Base-by-base conservation (phyloP, 2,797 vertebrate genomes). In the Sebastes hopkinsi region DNA sequence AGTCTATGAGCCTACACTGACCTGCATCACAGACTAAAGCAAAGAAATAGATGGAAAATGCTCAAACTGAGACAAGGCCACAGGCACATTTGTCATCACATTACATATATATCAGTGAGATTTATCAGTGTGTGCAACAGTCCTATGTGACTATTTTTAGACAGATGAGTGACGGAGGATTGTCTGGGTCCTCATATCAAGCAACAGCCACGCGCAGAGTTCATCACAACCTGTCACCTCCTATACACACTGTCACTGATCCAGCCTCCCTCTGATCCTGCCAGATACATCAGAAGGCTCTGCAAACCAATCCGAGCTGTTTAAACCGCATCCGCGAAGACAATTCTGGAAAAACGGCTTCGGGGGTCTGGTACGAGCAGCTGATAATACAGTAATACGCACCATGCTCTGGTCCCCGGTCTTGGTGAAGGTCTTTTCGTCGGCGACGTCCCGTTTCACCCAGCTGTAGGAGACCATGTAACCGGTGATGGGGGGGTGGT, bases 391-490 rank as follows among this genome's bases (percentile, higher is more conserved):
- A 30, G 10, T 12, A 20, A 67, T 11, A 36, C 96, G 96, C 95
- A 99, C 99, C 97, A 97, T 96, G 86, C 97, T 97, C 88, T 98
- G 97, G 94, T 98, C 98, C 16, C 97, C 97, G 60, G 96, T 97
- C 95, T 99, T 98, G 6, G 96, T 97, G 88, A 98, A 99, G 3
- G 97, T 98, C 91, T 97, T 99, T 92, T 99, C 99, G 82, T 98
- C 97, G 30, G 97, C 95, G 0, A 97, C 94, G 9, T 99, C 98
- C 1, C 97, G 97, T 93, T 97, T 99, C 90, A 96, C 96, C 98
- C 98, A 99, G 95, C 98, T 99, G 89, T 99, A 99, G 75, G 99
- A 99, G 74, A 99, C 96, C 96, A 98, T 96, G 92, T 98, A 99
- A 88, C 96, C 97, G 93, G 97, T 96, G 93, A 99, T 97, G 0